Conservation (phyloP, 1,140 invertebrate species). For the Zaprionus taronus region DNA sequence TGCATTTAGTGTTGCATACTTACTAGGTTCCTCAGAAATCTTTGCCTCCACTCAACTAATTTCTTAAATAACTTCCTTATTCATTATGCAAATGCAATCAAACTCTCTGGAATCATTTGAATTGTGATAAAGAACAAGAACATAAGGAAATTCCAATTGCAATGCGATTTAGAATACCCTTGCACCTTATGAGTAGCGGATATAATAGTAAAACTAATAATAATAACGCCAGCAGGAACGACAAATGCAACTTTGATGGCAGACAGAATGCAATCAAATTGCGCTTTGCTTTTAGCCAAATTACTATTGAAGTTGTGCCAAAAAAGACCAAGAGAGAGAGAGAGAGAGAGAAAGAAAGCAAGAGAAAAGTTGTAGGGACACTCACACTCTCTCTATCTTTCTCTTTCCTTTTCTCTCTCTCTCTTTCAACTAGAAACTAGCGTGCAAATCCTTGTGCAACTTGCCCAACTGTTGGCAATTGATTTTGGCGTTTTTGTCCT, state of each 20-base stretch:
- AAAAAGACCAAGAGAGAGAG: neutral
- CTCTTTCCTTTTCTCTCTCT: neutral
- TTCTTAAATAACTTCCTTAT: too few species aligned
- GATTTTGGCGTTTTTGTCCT: slow-evolving; percentile 1
- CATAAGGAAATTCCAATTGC: too few species aligned
- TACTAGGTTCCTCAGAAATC: too few species aligned
- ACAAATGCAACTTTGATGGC: slow-evolving; percentile 14
- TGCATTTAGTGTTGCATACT: too few species aligned
- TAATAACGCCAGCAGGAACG: neutral
- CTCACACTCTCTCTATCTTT: neutral
- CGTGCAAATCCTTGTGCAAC: slow-evolving; percentile 9
- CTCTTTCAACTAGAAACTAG: neutral
- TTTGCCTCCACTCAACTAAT: too few species aligned
- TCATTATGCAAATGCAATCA: too few species aligned
- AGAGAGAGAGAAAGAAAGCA: neutral
- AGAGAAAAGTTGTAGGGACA: neutral
- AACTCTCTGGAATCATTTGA: too few species aligned
- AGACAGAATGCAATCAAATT: slow-evolving; percentile 48
- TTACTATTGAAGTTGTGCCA: slow-evolving; percentile 37
- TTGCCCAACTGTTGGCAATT: slow-evolving; percentile 6
- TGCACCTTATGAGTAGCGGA: too few species aligned
- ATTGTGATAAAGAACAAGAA: too few species aligned
- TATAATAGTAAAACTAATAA: too few species aligned
- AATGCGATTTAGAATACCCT: too few species aligned
- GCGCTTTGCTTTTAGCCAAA: slow-evolving; percentile 25